Conservation (phyloP, 2,797 vertebrate species). For the Rhynchotus rufescens region DNA sequence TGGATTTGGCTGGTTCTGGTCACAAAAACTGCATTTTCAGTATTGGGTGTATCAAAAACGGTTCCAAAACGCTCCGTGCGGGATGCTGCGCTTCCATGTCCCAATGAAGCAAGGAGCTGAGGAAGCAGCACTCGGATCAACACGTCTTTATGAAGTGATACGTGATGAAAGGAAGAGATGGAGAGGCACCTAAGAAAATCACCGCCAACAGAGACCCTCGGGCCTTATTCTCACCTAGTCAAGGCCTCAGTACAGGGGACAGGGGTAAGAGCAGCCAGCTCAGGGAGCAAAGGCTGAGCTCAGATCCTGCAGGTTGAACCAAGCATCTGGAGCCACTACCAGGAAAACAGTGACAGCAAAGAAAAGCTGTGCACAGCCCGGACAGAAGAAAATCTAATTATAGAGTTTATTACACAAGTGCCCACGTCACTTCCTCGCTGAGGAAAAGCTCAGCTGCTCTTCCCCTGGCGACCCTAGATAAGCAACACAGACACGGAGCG, state of each 20-base stretch:
- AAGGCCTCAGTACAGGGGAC: not conserved
- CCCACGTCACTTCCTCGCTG: not conserved
- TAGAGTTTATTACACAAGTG: not conserved
- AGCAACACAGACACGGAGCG: not conserved
- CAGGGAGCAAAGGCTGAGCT: no score
- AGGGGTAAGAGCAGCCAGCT: no score
- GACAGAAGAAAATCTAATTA: not conserved
- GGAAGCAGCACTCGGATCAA: not conserved
- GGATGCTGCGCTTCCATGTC: accelerated
- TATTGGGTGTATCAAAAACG: not conserved
- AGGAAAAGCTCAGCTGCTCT: not conserved
- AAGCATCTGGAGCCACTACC: not conserved
- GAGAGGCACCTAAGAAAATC: not conserved
- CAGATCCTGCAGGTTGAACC: not conserved
- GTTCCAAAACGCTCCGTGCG: not conserved
- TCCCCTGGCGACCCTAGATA: not conserved
- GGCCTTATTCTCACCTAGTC: not conserved
- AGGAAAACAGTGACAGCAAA: not conserved
- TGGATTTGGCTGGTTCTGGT: not conserved
- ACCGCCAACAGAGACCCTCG: not conserved
- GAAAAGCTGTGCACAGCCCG: not conserved
- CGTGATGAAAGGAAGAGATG: not conserved
- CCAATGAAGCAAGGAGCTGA: not conserved
- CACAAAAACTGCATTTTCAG: no score
- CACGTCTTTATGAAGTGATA: not conserved